phyloP scores from a whole-genome alignment of 2,888 invertebrate genomes.

The Strigamia crassipes region DNA sequence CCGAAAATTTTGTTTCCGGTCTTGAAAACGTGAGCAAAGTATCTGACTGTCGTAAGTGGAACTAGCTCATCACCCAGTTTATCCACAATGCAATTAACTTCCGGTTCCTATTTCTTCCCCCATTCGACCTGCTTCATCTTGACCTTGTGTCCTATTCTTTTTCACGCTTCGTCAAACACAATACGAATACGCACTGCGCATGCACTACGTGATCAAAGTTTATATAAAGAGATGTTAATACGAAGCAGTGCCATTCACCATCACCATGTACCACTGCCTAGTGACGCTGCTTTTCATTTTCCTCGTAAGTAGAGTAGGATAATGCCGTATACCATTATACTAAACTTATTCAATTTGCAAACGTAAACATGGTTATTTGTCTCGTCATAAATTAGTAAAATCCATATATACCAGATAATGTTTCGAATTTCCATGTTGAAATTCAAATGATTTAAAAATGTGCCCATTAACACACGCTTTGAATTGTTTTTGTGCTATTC shows the following conservation, averaged over 20 bases:
- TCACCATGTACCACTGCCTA: neutral
- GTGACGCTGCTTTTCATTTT: neutral
- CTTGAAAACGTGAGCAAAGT: too few species aligned
- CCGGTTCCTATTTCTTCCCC: neutral
- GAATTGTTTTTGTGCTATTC: too few species aligned
- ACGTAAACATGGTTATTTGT: too few species aligned
- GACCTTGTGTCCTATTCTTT: conserved; percentile 26
- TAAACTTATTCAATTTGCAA: neutral
- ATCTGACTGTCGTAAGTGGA: neutral
- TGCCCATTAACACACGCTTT: too few species aligned
- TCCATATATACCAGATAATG: too few species aligned
- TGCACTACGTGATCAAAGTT: neutral
- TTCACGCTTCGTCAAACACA: neutral
- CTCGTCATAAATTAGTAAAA: too few species aligned
- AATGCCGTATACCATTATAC: neutral
- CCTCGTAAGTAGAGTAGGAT: neutral
- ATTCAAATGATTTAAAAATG: too few species aligned
- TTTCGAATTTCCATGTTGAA: too few species aligned
- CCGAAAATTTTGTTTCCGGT: too few species aligned
- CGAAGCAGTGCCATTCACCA: neutral
- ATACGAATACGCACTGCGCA: neutral
- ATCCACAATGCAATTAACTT: neutral
- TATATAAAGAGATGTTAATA: neutral
- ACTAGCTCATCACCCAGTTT: neutral
- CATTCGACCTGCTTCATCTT: neutral